Evolutionary conservation across 35 echinoderm and acorn worm species (phyloP).

Genomic region (Lytechinus variegatus): DNA sequence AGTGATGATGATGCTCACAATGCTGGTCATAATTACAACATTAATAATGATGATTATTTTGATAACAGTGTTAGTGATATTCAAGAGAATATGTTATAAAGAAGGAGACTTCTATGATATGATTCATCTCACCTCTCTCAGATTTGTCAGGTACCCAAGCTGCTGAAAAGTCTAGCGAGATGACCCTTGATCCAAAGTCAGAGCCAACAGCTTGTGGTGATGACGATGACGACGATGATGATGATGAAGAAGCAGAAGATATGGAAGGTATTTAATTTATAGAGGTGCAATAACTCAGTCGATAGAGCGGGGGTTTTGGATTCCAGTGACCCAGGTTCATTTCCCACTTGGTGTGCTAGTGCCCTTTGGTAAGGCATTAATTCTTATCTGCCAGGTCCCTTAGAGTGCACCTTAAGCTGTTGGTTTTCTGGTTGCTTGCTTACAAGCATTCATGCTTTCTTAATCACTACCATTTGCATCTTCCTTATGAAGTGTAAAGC

Average conservation of each 20-base stretch:
- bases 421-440: too few species aligned
- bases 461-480: too few species aligned
- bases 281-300: too few species aligned
- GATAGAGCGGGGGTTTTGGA: too few species aligned
- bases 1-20: background rate
- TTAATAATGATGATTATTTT: background rate
- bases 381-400: too few species aligned
- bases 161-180: constrained; percentile 41
- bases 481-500: background rate
- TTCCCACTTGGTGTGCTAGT: too few species aligned
- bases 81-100: background rate
- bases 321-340: too few species aligned
- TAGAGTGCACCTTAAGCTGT: too few species aligned
- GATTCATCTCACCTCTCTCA: background rate
- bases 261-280: constrained; percentile 79
- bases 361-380: too few species aligned
- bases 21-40: background rate
- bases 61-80: background rate
- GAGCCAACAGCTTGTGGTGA: background rate
- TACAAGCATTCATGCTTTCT: too few species aligned
- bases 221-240: constrained; percentile 62
- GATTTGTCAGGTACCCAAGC: background rate
- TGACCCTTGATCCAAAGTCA: constrained; percentile 55
- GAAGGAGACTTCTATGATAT: background rate
- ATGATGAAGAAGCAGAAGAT: constrained; percentile 91